phyloP scores from a whole-genome alignment of 2,113 vertebrate genomes.

The Xyliphius kryptos region DNA sequence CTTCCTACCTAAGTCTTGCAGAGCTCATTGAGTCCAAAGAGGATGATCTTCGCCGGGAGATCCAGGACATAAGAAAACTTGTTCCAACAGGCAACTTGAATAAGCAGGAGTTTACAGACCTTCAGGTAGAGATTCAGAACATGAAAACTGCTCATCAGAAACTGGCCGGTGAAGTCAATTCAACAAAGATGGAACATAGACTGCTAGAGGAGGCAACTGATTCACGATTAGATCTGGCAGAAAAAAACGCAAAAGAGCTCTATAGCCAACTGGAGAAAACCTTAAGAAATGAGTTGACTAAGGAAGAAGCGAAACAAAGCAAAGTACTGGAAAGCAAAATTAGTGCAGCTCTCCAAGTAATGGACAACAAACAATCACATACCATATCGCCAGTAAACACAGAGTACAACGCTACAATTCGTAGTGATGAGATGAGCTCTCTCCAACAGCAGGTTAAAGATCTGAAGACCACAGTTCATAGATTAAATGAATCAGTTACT shows the following conservation, averaged over 20 bases:
- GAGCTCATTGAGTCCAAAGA: slow-evolving; percentile 83
- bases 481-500: slow-evolving; percentile 53
- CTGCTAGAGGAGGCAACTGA: slow-evolving; percentile 68
- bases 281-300: slow-evolving; percentile 57
- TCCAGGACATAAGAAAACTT: slow-evolving; percentile 62
- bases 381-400: slow-evolving; percentile 46
- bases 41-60: slow-evolving; percentile 74
- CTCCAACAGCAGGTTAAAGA: slow-evolving; percentile 56
- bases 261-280: slow-evolving; percentile 75
- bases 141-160: slow-evolving; percentile 66
- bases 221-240: slow-evolving; percentile 71
- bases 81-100: slow-evolving; percentile 50
- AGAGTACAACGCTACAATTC: slow-evolving; percentile 61
- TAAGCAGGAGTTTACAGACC: slow-evolving; percentile 26
- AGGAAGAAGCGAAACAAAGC: slow-evolving; percentile 63
- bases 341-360: slow-evolving; percentile 49
- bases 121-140: slow-evolving; percentile 65
- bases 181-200: slow-evolving; percentile 52
- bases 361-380: slow-evolving; percentile 51
- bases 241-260: slow-evolving; percentile 65
- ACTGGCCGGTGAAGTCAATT: slow-evolving; percentile 63
- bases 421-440: slow-evolving; percentile 53
- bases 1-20: slow-evolving; percentile 68
- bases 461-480: slow-evolving; percentile 56
- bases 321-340: slow-evolving; percentile 65